Base-by-base conservation (phyloP, 2,113 vertebrate genomes). In the Nicator chloris region DNA sequence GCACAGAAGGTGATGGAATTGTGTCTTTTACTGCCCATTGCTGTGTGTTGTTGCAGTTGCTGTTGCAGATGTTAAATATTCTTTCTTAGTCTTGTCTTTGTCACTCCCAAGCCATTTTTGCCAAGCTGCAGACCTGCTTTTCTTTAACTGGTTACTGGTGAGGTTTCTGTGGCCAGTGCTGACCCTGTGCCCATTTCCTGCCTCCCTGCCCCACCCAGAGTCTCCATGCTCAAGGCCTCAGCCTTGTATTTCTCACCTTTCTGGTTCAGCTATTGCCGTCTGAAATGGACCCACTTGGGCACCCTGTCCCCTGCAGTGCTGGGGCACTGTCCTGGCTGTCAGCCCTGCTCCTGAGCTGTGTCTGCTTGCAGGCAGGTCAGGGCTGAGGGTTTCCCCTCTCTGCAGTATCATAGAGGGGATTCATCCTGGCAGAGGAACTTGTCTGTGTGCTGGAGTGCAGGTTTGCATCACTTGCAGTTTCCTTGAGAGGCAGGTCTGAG, bases 331-430 rank as follows among this genome's bases (percentile, higher is more conserved):
- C 9, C 20, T 15, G 12, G 16, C 23, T 59, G 39, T 56, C 15
- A 26, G 63, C 68, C 2, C 22, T 44, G 45, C 45, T 66, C 11
- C 35, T 39, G 63, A 18, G 24, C 14, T 15, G 23, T 19, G 21
- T 18, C 81, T 81, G 9, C 37, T 53, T 35, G 35, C 45, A 42
- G 49, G 28, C 16, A 42, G n/a, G 20, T 42, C 20, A 42, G 54
- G 22, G 39, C 14, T 33, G 6, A 44, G 26, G 33, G 7, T n/a
- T 15, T 75, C 39, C 63, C n/a, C 10, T 28, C 40, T 30, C 0
- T 76, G 19, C 44, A 40, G 0, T 33, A 2, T 51, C 30, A 15
- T 5, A 6, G 0, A 42, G 35, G 15, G 12, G 20, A 26, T 50
- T 64, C 11, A 51, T 44, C 11, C 54, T 21, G 18, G 3, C 6